Conservation (phyloP, 2,888 invertebrate genomes). For the Epirrhoe alternata region DNA sequence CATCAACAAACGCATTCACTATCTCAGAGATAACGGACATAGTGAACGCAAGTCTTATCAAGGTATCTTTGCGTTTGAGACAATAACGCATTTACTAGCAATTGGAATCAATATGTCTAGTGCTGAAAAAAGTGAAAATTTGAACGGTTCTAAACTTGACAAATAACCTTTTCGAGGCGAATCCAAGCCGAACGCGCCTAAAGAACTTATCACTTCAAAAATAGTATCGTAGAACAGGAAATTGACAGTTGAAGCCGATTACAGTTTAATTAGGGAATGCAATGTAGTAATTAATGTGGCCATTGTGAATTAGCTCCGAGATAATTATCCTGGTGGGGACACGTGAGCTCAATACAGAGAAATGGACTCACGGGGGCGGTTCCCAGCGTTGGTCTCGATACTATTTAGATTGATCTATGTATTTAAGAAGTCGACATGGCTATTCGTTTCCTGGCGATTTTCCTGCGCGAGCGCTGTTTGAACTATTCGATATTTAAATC, state of each 20-base stretch:
- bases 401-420: constrained; percentile 27
- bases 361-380: constrained; percentile 13
- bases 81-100: neutral
- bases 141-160: no score
- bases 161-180: no score
- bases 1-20: neutral
- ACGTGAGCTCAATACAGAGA: constrained; percentile 2
- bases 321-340: neutral
- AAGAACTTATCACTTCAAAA: neutral
- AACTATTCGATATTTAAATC: constrained; percentile 1
- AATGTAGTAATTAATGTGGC: neutral
- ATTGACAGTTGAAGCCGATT: neutral
- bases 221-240: neutral
- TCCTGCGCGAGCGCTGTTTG: constrained; percentile 15
- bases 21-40: neutral
- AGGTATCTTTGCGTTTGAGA: neutral
- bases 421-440: neutral
- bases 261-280: neutral
- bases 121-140: no score
- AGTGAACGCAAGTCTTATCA: neutral
- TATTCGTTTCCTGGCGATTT: constrained; percentile 23
- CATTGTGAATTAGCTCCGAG: neutral
- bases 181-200: neutral
- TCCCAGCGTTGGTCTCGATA: constrained; percentile 23
- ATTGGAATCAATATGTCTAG: neutral